Evolutionary conservation across 2,113 vertebrate genomes (phyloP).

Genomic region (Paradisaea rubra): DNA sequence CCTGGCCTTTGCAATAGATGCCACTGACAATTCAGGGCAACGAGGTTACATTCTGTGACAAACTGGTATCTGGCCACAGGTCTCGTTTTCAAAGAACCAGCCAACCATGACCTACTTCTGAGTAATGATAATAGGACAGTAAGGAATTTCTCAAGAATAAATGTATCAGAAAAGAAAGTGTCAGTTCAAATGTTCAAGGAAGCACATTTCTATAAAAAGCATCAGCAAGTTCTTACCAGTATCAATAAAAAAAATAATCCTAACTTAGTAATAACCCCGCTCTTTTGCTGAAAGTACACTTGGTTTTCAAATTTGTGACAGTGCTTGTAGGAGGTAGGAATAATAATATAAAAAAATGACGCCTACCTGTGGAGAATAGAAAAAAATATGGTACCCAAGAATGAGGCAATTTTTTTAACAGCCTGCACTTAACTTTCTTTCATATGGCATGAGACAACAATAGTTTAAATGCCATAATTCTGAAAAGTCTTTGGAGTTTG

Average conservation of each 20-base stretch:
- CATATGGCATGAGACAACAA: not conserved
- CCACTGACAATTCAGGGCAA: not conserved
- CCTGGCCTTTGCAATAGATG: not conserved
- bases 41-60: not conserved
- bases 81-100: not conserved
- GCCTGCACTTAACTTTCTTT: not conserved
- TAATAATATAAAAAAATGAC: not conserved
- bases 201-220: not conserved
- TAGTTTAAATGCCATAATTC: not conserved
- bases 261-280: not conserved
- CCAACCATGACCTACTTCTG: not conserved
- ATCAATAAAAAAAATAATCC: not conserved
- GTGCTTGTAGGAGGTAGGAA: not conserved
- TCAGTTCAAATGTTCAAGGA: not conserved
- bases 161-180: not conserved
- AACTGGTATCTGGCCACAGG: not conserved
- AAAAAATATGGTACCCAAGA: not conserved
- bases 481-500: not conserved
- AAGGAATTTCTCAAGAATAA: conserved; percentile 2
- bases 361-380: not conserved
- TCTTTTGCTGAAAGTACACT: not conserved
- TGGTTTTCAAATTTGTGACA: not conserved
- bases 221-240: not conserved
- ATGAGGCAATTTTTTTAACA: not conserved
- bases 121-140: not conserved